Conservation (phyloP, 2,888 invertebrate species). For the Nymphalis c-album region DNA sequence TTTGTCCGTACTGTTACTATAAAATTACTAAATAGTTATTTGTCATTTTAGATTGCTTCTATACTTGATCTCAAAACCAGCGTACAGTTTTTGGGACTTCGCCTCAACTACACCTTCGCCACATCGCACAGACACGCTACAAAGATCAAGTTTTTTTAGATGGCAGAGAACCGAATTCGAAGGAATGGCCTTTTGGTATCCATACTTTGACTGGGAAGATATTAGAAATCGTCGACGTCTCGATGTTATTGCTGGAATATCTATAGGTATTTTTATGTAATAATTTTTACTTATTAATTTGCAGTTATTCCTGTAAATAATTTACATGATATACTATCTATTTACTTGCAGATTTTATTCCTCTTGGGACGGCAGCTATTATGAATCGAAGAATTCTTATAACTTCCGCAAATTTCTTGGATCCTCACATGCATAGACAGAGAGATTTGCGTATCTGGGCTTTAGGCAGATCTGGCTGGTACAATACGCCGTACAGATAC, state of each 20-base stretch:
- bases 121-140: neutral
- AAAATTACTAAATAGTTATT: too few species aligned
- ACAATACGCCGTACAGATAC: constrained; percentile 54
- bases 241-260: constrained; percentile 37
- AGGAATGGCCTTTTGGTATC: constrained; percentile 16
- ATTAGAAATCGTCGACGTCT: constrained; percentile 30
- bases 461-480: constrained; percentile 46
- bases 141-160: constrained; percentile 40
- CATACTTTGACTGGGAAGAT: constrained; percentile 35
- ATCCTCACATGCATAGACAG: constrained; percentile 47
- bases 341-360: constrained; percentile 47
- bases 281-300: neutral
- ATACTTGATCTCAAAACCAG: neutral
- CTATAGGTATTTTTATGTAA: too few species aligned
- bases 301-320: neutral
- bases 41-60: constrained; percentile 30
- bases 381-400: constrained; percentile 52
- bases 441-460: constrained; percentile 56
- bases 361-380: constrained; percentile 49
- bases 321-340: neutral
- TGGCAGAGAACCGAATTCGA: constrained; percentile 39
- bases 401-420: constrained; percentile 52
- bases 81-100: constrained; percentile 39
- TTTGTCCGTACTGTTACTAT: too few species aligned
- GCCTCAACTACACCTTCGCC: constrained; percentile 36